Evolutionary conservation across 2,797 vertebrate genomes (phyloP).

Genomic region (Rhadinocentrus ornatus): DNA sequence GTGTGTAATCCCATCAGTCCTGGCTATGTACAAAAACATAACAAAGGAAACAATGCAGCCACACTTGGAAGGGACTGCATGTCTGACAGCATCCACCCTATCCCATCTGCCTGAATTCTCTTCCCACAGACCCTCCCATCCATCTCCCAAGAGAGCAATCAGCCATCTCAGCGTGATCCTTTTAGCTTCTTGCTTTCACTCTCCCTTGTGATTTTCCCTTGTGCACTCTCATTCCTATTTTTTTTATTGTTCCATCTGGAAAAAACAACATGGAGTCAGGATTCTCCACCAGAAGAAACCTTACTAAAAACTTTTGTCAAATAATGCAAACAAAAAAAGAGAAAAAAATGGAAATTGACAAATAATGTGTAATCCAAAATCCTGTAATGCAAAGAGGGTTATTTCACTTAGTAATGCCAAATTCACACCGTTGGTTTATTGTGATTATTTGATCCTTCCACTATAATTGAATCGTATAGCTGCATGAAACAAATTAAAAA

Average conservation of each 20-base stretch:
- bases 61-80: slow-evolving; percentile 27
- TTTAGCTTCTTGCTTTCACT: slow-evolving; percentile 43
- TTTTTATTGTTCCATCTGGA: slow-evolving; percentile 9
- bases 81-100: slow-evolving; percentile 48
- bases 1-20: slow-evolving; percentile 41
- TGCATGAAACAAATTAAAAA: not conserved
- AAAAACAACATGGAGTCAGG: not conserved
- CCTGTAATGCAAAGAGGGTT: slow-evolving; percentile 17
- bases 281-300: not conserved
- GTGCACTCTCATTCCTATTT: slow-evolving; percentile 6
- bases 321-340: not conserved
- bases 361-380: slow-evolving; percentile 24
- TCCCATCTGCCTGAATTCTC: slow-evolving; percentile 65
- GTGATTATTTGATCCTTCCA: not conserved
- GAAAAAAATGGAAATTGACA: not conserved
- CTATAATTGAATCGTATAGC: not conserved
- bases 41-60: slow-evolving; percentile 53
- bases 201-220: slow-evolving; percentile 19
- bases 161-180: slow-evolving; percentile 55
- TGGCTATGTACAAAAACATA: slow-evolving; percentile 20
- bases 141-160: slow-evolving; percentile 69
- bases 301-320: too few species aligned
- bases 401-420: not conserved
- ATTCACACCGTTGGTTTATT: not conserved
- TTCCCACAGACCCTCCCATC: slow-evolving; percentile 39